Evolutionary conservation across 2,797 vertebrate species (phyloP), one percentile per base, ranked within the genome.

Genomic region (Darevskia nairensis): DNA sequence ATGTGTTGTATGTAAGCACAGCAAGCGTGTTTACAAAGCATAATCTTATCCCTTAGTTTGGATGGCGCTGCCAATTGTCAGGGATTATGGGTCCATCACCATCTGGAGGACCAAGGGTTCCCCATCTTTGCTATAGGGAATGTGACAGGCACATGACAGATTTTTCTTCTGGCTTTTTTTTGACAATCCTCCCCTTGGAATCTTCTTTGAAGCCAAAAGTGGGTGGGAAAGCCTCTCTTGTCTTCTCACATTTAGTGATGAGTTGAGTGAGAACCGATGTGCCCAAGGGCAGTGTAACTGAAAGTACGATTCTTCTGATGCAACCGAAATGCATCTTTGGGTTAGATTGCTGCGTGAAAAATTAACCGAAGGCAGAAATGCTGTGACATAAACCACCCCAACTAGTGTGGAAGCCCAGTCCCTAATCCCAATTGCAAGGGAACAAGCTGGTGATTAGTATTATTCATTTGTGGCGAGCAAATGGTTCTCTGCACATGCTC

Each of bases 231-330:
- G 15, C 7, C 35, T 29, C n/a, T 69, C 66, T 41, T 11, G 13
- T 59, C 0, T 59, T 74, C n/a, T 59, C n/a, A 72, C 29, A 21
- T 84, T 59, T 77, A 23, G 59, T 78, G 21, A 32, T 19, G n/a
- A 5, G 25, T 85, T 21, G 44, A 17, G 50, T 13, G 3, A 44
- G 23, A 79, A 21, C 46, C 77, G 7, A 2, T 68, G 19, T 15
- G 13, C 35, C 32, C 2, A 9, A 59, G 35, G 23, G 4, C 17
- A 61, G 50, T 46, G 75, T 29, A 44, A 0, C 3, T 1, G 0
- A 29, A 44, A 39, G 15, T 66, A 5, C 85, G 80, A 25, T 46
- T 77, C 69, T 44, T 66, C 2, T 29, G 17, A 81, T 0, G 55
- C 55, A 27, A 27, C 74, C 77, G 39, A 50, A 25, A 80, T 69